phyloP scores from a whole-genome alignment of 2,888 invertebrate genomes.

The Papilio demoleus region DNA sequence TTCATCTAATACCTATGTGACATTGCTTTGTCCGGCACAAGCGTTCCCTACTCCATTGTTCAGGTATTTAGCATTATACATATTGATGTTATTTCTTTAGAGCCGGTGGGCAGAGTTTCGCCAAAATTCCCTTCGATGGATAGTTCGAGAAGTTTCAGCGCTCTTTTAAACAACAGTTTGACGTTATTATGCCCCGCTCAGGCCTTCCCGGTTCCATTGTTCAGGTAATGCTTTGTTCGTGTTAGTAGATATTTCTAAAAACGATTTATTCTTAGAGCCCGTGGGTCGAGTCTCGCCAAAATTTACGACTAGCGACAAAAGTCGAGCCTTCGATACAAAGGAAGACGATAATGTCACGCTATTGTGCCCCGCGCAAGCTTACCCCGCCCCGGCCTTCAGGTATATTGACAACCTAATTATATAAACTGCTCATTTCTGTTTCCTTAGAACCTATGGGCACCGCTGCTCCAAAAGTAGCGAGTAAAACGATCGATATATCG shows the following conservation, averaged over 20 bases:
- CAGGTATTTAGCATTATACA: constrained; percentile 82
- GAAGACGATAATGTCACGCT: constrained; percentile 80
- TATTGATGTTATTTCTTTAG: constrained; percentile 72
- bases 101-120: constrained; percentile 85
- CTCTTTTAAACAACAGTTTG: constrained; percentile 77
- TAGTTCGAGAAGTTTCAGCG: constrained; percentile 85
- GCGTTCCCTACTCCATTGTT: constrained; percentile 88
- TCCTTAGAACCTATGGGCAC: constrained; percentile 88
- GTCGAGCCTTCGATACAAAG: constrained; percentile 84
- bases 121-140: constrained; percentile 86
- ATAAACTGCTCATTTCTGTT: constrained; percentile 47
- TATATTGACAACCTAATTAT: constrained; percentile 57
- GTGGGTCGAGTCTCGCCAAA: constrained; percentile 87
- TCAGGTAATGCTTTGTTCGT: constrained; percentile 81
- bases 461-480: constrained; percentile 86
- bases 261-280: constrained; percentile 81
- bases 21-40: constrained; percentile 87
- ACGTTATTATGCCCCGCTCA: constrained; percentile 89
- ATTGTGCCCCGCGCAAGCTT: constrained; percentile 90
- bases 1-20: constrained; percentile 79
- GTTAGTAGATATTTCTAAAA: constrained; percentile 35
- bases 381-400: constrained; percentile 87
- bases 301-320: constrained; percentile 85
- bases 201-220: constrained; percentile 88
- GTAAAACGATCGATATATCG: constrained; percentile 78